Base-by-base conservation (phyloP, 2,797 vertebrate species). In the Hoplostethus atlanticus region DNA sequence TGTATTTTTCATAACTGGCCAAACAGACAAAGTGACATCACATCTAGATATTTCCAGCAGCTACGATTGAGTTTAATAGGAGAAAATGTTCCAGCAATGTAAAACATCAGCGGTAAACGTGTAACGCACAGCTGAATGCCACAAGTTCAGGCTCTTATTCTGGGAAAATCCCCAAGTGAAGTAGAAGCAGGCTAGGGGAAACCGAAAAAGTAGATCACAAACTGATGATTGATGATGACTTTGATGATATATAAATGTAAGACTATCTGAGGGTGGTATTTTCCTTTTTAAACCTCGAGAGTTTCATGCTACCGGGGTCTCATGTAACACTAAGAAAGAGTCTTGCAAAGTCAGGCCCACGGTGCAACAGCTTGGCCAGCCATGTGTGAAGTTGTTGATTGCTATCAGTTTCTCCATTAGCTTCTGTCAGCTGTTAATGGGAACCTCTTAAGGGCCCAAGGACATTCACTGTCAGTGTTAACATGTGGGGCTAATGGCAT, bases 341-440 rank as follows among this genome's bases (percentile, higher is more conserved):
- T 8, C 7, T 42, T 42, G 34, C 12, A 16, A 10, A 48, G 52
- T 44, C 53, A 21, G 2, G 7, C 52, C 52, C 9, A 5, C n/a
- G 2, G 16, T 0, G 50, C 50, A 6, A n/a, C 40, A 30, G 69
- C 56, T 53, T 6, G 21, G 3, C 5, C 17, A 55, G 67, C 31
- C 70, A 47, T 42, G 28, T 70, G 77, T 51, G 52, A 34, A 28
- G 30, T 13, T 12, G 36, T 34, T 4, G 65, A 55, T 52, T 1
- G 54, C 10, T 36, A 52, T 84, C 75, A 6, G 63, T 21, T 21
- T 58, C 54, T 31, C 47, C 55, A 15, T 62, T 16, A 55, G 38
- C 51, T 30, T 0, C 12, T 25, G 25, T 70, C 53, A 47, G 64
- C 64, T 40, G 56, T 50, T 68, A 46, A 69, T 5, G 38, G 60